Percentiles rank a stretch among this genome's conserved stretches.
phyloP scores from a whole-genome alignment of 2,113 vertebrate species.

The Nycticorax nycticorax region DNA sequence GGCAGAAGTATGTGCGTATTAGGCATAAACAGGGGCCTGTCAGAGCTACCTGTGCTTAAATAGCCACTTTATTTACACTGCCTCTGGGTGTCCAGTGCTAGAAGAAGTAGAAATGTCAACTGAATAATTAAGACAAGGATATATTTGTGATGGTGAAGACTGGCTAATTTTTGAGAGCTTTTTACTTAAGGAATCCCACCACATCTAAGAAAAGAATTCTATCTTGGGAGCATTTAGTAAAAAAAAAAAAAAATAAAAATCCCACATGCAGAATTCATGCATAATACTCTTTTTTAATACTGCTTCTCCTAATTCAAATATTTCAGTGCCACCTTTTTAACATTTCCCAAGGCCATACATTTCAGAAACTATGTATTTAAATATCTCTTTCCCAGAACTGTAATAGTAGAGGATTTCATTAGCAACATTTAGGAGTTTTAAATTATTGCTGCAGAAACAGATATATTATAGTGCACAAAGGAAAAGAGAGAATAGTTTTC shows the following conservation, averaged over 20 bases:
- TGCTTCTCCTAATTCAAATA: neutral
- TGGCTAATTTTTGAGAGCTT: neutral
- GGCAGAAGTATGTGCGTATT: neutral
- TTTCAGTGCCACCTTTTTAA: neutral
- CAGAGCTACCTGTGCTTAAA: neutral
- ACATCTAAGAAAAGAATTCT: neutral
- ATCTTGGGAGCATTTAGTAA: neutral
- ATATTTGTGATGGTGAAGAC: neutral
- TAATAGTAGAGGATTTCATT: slow-evolving; percentile 24
- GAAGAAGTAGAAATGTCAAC: neutral
- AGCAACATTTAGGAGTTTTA: slow-evolving; percentile 18
- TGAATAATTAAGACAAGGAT: neutral
- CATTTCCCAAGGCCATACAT: neutral
- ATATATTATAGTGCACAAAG: neutral
- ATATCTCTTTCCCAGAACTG: neutral
- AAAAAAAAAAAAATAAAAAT: neutral
- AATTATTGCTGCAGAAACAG: slow-evolving; percentile 16
- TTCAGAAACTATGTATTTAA: neutral
- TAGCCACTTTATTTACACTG: neutral
- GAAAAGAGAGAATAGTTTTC: neutral
- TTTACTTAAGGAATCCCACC: neutral
- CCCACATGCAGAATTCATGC: neutral
- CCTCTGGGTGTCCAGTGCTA: neutral
- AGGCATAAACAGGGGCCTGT: neutral
- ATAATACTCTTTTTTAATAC: neutral